Evolutionary conservation across 2,797 vertebrate genomes (phyloP).

Genomic region (Chloroceryle inda): DNA sequence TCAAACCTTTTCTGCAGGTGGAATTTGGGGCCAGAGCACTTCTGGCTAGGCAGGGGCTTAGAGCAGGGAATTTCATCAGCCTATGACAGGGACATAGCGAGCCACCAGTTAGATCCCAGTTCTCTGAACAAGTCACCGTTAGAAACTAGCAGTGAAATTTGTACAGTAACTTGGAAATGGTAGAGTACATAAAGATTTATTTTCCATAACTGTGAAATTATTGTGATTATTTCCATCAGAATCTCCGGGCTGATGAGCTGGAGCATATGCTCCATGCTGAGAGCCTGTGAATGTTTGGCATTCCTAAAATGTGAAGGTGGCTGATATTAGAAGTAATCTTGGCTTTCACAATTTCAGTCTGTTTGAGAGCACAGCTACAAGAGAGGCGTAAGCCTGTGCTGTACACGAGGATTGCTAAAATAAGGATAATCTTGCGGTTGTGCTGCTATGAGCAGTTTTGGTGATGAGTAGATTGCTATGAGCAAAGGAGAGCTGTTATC

Average conservation of each 20-base stretch:
- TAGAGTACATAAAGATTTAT: slow-evolving; percentile 13
- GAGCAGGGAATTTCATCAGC: not conserved
- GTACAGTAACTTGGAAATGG: not conserved
- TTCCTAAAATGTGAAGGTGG: slow-evolving; percentile 62
- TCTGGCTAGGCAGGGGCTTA: not conserved
- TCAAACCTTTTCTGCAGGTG: not conserved
- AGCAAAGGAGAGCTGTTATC: not conserved
- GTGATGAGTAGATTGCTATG: not conserved
- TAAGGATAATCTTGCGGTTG: slow-evolving; percentile 25
- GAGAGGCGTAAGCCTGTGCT: slow-evolving; percentile 10
- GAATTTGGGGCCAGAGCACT: not conserved
- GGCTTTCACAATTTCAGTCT: slow-evolving; percentile 44
- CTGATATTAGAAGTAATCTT: slow-evolving; percentile 59
- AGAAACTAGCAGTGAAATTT: not conserved
- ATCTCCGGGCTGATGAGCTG: slow-evolving; percentile 47
- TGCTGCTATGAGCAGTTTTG: slow-evolving; percentile 38
- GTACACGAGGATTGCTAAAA: slow-evolving; percentile 43
- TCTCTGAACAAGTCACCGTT: not conserved
- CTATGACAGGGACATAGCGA: accelerated
- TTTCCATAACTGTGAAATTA: slow-evolving; percentile 52
- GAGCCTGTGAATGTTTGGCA: slow-evolving; percentile 47
- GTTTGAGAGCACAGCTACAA: not conserved
- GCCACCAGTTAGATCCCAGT: not conserved
- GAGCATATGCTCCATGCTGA: slow-evolving; percentile 48
- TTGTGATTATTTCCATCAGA: slow-evolving; percentile 60